Base-by-base conservation (phyloP, 2,888 invertebrate species). In the Lamellibrachia satsuma region DNA sequence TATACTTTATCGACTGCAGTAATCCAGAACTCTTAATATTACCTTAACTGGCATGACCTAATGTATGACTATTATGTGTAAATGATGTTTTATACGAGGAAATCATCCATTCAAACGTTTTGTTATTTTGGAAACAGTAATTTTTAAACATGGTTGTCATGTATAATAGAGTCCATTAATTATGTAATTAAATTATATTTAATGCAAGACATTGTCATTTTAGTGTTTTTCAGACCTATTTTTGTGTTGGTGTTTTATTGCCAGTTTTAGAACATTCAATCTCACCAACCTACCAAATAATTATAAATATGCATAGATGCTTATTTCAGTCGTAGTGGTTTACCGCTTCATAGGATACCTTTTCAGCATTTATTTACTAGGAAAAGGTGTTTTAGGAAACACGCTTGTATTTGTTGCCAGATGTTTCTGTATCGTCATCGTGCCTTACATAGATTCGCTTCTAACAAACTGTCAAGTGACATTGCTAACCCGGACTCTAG, bases 331-430 rank as follows among this genome's bases (percentile, higher is more conserved):
- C n/a, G 57, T 75, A 75, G 22, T 0, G 15, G 75, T 22, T 75
- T 75, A 55, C 22, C 3, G 2, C 22, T 75, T 22, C 75, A 6
- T 75, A 4, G 75, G 75, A 75, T 75, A 75, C 75, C 75, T 75
- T 75, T 75, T 75, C 75, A 75, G 75, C 75, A 75, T 75, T 75
- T 75, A 75, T 75, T 75, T 75, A 11, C 75, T 75, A 22, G 75
- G 75, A 75, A 75, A 75, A 75, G 75, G 75, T 75, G 22, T n/a
- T 11, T 11, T 75, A 75, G 75, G 15, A 15, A 75, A 75, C 75
- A 75, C 3, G 3, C 22, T 15, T 75, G 75, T 75, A n/a, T 75
- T 75, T 75, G 75, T 75, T 75, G 75, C 55, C 55, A 55, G 55
- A 55, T 55, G 55, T 55, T 55, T 7, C 75, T 15, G 75, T 75